phyloP scores from a whole-genome alignment of 2,113 vertebrate species.

The Hypomesus transpacificus region DNA sequence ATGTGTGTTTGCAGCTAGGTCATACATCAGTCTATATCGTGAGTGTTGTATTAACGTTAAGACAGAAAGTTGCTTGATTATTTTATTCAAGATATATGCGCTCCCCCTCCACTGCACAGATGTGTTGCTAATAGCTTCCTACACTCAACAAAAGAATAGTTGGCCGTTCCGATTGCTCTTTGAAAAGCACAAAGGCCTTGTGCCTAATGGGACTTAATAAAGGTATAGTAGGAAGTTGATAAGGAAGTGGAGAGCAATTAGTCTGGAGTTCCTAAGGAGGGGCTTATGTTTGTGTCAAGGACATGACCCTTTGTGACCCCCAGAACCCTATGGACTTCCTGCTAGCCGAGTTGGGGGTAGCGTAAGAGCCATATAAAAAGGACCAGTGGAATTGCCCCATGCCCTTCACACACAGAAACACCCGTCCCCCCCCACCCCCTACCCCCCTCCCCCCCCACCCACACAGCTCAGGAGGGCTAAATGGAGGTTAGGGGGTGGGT shows the following conservation, averaged over 20 bases:
- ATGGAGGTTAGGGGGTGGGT: slow-evolving; percentile 23
- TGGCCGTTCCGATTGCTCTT: no score
- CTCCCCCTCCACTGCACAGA: no score
- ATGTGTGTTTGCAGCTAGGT: no score
- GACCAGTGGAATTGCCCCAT: neutral
- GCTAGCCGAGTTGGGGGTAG: neutral
- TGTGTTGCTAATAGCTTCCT: no score
- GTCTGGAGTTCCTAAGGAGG: neutral
- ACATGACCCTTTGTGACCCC: neutral
- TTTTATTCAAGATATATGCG: no score
- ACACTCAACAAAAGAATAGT: no score
- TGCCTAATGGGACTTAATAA: neutral
- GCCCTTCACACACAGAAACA: neutral
- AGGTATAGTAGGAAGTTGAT: neutral
- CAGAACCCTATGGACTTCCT: neutral
- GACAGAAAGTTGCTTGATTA: no score
- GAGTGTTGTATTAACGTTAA: no score
- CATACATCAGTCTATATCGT: no score
- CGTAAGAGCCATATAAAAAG: neutral
- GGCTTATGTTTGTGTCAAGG: slow-evolving; percentile 3
- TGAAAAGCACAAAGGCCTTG: no score
- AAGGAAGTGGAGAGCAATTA: neutral
- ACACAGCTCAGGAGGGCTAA: slow-evolving; percentile 28
- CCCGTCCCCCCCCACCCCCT: neutral
- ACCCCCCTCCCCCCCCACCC: neutral